These are phyloP conservation scores for Phyllotreta striolata DNA, from an alignment of 2,888 invertebrate genomes.

Conservation along the genomic window DNA sequence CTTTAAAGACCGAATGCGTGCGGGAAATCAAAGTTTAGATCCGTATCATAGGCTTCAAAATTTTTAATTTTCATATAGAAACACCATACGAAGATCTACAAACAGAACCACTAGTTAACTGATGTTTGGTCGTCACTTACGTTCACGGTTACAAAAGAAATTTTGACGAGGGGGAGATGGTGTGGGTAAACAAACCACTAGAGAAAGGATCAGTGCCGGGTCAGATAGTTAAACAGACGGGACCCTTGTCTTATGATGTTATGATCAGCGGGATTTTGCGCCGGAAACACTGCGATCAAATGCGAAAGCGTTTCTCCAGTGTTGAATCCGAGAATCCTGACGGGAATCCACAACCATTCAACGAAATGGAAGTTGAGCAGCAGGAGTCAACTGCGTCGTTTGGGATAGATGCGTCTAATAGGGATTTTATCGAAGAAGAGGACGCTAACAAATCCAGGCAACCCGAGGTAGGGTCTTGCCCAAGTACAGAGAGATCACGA, in stretches of 20 bases:
- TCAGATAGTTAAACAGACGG: neutral
- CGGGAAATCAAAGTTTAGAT: too few relatives aligned
- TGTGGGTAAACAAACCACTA: neutral
- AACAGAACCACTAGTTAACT: constrained; percentile 16
- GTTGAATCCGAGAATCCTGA: too few relatives aligned
- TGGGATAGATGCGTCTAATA: too few relatives aligned
- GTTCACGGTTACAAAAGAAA: too few relatives aligned
- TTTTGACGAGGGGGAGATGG: neutral
- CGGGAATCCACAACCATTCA: too few relatives aligned
- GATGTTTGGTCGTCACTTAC: constrained; percentile 10
- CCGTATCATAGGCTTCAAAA: neutral
- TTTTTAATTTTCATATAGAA: constrained; percentile 7
- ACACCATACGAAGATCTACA: constrained; percentile 13
- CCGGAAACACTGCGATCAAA: neutral
- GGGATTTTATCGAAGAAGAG: too few relatives aligned
- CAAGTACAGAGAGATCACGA: too few relatives aligned
- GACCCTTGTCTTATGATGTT: neutral
- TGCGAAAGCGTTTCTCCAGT: neutral
- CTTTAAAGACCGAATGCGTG: constrained; percentile 33
- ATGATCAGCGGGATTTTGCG: neutral
- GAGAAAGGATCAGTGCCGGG: neutral
- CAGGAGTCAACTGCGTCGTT: too few relatives aligned
- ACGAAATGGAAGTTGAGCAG: too few relatives aligned
- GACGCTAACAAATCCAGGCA: too few relatives aligned
- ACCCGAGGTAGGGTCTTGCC: too few relatives aligned